Evolutionary conservation across 2,888 invertebrate genomes (phyloP).

Genomic region (Hipparchia semele): DNA sequence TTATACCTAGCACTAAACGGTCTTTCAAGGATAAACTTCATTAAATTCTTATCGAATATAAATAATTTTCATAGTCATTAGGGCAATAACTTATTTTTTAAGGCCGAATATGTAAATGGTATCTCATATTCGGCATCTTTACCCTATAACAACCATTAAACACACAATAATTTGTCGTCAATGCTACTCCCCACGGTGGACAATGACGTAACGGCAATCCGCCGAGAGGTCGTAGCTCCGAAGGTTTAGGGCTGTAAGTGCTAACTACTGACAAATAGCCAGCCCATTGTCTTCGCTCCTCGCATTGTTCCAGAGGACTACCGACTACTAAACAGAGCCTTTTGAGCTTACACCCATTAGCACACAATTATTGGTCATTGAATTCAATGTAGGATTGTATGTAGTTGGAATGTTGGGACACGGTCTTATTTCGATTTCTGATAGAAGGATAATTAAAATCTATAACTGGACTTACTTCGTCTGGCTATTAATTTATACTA

Average conservation of each 20-base stretch:
- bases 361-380: constrained; percentile 24
- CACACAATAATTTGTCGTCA: constrained; percentile 44
- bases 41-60: too few relatives aligned
- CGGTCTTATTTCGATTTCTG: neutral
- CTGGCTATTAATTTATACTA: too few relatives aligned
- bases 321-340: constrained; percentile 19
- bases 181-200: constrained; percentile 73
- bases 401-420: neutral
- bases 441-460: too few relatives aligned
- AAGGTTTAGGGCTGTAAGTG: constrained; percentile 35
- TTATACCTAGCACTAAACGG: too few relatives aligned
- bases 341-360: constrained; percentile 25
- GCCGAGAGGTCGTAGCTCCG: constrained; percentile 39
- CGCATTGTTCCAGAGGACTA: constrained; percentile 32
- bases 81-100: too few relatives aligned
- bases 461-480: too few relatives aligned
- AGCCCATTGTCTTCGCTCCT: constrained; percentile 32
- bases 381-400: constrained; percentile 15
- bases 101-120: too few relatives aligned
- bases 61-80: too few relatives aligned
- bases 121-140: too few relatives aligned
- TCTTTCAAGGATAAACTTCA: too few relatives aligned
- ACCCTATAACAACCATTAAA: neutral
- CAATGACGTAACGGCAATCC: constrained; percentile 52
- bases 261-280: constrained; percentile 34